phyloP scores from a whole-genome alignment of 1,140 invertebrate genomes.

The Drosophila pseudoobscura region DNA sequence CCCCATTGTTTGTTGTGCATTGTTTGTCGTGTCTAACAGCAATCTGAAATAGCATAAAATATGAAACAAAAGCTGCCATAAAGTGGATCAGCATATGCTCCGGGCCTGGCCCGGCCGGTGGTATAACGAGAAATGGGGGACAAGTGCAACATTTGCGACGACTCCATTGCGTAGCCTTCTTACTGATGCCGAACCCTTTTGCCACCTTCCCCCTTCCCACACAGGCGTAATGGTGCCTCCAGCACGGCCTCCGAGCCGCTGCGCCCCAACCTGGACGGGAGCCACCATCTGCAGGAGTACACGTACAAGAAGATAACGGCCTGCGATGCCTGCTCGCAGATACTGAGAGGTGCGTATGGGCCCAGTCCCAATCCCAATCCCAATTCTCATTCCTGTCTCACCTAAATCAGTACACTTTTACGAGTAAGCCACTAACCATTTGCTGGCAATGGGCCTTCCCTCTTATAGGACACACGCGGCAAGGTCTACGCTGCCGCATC shows the following conservation, averaged over 20 bases:
- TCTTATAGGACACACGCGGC: slow-evolving; percentile 92
- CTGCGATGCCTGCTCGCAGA: slow-evolving; percentile 96
- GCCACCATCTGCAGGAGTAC: slow-evolving; percentile 95
- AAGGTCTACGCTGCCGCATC: slow-evolving; percentile 93
- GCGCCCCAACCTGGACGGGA: slow-evolving; percentile 86
- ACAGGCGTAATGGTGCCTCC: slow-evolving; percentile 90
- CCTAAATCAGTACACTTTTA: background rate
- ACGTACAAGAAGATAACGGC: slow-evolving; percentile 98
- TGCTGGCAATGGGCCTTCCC: background rate
- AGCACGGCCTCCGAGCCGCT: slow-evolving; percentile 76
- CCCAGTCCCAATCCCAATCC: too few species aligned
- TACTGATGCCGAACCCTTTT: slow-evolving; percentile 24
- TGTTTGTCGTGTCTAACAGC: slow-evolving; percentile 57
- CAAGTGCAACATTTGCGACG: slow-evolving; percentile 31
- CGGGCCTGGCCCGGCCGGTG: too few species aligned
- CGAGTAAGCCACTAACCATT: background rate
- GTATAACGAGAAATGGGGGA: background rate
- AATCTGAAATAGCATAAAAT: slow-evolving; percentile 54
- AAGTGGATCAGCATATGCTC: slow-evolving; percentile 46
- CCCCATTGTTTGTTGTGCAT: slow-evolving; percentile 41
- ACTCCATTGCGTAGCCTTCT: slow-evolving; percentile 22
- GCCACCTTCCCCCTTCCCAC: slow-evolving; percentile 51
- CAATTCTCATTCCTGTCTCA: too few species aligned
- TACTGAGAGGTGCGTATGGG: slow-evolving; percentile 89
- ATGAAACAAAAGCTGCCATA: slow-evolving; percentile 38